Evolutionary conservation across 1,140 invertebrate genomes (phyloP).

Genomic region (Calosoma granatense): DNA sequence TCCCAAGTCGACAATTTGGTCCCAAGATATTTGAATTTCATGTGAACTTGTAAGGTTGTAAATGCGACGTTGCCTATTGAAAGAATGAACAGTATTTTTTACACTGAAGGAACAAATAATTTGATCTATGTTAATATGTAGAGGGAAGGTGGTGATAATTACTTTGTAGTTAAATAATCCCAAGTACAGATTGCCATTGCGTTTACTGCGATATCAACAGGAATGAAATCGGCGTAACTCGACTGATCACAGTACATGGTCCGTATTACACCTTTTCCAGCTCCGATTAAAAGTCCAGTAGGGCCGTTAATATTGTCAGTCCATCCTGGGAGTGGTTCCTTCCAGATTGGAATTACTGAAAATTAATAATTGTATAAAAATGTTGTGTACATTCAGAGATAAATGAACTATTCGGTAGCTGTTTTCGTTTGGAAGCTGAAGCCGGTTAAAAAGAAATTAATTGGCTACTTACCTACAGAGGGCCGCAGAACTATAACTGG

Average conservation of each 20-base stretch:
- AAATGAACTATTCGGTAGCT: too few species aligned
- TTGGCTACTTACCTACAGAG: constrained; percentile 60
- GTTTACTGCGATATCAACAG: constrained; percentile 75
- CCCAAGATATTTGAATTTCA: constrained; percentile 72
- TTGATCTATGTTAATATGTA: background rate
- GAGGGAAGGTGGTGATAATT: too few species aligned
- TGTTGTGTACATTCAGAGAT: too few species aligned
- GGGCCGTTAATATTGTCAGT: constrained; percentile 90
- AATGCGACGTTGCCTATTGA: constrained; percentile 40
- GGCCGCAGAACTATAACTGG: constrained; percentile 82
- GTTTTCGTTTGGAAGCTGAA: too few species aligned
- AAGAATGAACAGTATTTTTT: constrained; percentile 9
- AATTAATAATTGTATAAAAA: constrained; percentile 20
- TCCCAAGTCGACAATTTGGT: constrained; percentile 76
- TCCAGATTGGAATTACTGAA: constrained; percentile 67
- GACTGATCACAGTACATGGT: constrained; percentile 72
- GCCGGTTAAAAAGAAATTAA: background rate
- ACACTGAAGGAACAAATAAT: constrained; percentile 25
- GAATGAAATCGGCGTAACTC: constrained; percentile 74
- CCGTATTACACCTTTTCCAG: constrained; percentile 75
- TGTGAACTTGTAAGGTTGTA: constrained; percentile 62
- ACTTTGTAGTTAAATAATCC: constrained; percentile 34
- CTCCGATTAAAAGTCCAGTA: constrained; percentile 63
- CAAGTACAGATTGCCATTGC: constrained; percentile 59
- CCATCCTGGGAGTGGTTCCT: constrained; percentile 78